Evolutionary conservation across 2,113 vertebrate genomes (phyloP).

Genomic region (Megaceryle maxima): DNA sequence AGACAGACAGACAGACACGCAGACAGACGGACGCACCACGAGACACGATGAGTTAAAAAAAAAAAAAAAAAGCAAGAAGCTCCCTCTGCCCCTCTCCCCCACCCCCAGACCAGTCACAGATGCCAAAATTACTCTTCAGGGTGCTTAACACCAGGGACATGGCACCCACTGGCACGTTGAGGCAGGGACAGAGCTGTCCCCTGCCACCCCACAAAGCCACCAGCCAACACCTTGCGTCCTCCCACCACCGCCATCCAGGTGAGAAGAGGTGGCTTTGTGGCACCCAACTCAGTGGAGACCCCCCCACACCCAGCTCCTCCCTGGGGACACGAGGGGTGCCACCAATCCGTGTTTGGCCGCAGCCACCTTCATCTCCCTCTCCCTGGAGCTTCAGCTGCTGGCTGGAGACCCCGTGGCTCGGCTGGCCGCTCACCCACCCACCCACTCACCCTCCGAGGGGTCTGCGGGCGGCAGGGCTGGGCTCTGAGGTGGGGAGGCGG

Average conservation of each 20-base stretch:
- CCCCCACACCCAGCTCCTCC: not conserved
- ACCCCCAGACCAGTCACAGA: not conserved
- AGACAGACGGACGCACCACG: slow-evolving; percentile 60
- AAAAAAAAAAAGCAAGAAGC: slow-evolving; percentile 34
- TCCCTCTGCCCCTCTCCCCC: not conserved
- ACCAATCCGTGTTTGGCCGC: not conserved
- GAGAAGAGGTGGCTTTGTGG: too few species aligned
- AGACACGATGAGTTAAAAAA: slow-evolving; percentile 44
- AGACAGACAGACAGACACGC: slow-evolving; percentile 69
- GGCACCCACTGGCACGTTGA: not conserved
- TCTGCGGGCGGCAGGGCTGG: slow-evolving; percentile 18
- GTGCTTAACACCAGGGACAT: accelerated
- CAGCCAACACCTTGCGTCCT: accelerated
- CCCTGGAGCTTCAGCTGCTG: not conserved
- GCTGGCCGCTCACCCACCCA: not conserved
- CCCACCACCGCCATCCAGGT: not conserved
- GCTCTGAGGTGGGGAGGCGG: slow-evolving; percentile 7
- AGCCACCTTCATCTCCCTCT: not conserved
- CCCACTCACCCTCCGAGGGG: slow-evolving; percentile 72
- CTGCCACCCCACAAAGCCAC: not conserved
- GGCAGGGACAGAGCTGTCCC: not conserved
- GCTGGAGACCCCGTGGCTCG: not conserved
- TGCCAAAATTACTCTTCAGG: too few species aligned
- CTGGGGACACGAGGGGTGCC: not conserved
- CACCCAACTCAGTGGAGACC: not conserved